These are phyloP conservation scores for Onychomys arenicola DNA, from an alignment of 2,797 vertebrate genomes.

Conservation along the genomic window DNA sequence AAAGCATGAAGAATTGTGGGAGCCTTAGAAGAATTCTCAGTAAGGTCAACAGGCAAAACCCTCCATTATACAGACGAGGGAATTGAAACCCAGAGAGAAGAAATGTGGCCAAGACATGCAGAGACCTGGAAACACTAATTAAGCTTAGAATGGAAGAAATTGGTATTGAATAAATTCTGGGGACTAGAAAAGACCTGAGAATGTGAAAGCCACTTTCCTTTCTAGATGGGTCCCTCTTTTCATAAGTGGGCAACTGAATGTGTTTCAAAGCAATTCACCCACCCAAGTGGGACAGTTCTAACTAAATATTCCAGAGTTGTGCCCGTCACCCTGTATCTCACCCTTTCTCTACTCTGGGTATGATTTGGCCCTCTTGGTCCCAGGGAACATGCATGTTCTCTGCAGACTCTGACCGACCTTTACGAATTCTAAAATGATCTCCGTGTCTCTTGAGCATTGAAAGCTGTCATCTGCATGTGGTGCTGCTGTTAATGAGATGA, in stretches of 20 bases:
- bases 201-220: neutral
- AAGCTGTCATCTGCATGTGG: neutral
- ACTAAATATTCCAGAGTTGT: neutral
- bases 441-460: neutral
- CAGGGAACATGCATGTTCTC: neutral
- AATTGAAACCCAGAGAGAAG: neutral
- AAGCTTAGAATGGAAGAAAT: neutral
- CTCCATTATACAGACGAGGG: neutral
- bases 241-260: neutral
- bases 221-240: neutral
- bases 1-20: neutral
- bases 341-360: fast-evolving
- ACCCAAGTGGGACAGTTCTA: neutral
- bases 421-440: neutral
- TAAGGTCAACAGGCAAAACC: neutral
- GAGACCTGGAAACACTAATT: neutral
- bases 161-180: neutral
- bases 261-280: neutral
- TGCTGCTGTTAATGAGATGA: neutral
- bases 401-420: neutral
- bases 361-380: neutral
- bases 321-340: neutral
- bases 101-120: neutral
- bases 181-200: neutral
- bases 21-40: neutral